phyloP scores from a whole-genome alignment of 2,113 vertebrate species.

The Apistogramma diplotaenia region DNA sequence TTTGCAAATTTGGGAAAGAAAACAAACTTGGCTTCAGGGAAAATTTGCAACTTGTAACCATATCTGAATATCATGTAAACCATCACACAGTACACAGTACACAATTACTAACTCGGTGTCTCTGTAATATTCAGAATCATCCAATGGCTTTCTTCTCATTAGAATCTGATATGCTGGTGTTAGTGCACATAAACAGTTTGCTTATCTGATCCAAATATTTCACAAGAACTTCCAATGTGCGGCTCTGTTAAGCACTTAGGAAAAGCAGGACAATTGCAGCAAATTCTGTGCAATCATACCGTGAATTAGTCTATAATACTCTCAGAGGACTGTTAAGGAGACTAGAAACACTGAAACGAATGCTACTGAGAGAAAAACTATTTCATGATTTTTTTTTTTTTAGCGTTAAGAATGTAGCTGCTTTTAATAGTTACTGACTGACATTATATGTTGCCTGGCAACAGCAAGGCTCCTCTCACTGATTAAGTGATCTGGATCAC shows the following conservation, averaged over 20 bases:
- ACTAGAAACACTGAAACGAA: neutral
- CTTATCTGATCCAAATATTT: neutral
- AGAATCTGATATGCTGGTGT: neutral
- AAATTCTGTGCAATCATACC: conserved; percentile 23
- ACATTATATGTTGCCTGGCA: conserved; percentile 3
- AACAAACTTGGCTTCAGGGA: conserved; percentile 19
- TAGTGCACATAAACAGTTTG: neutral
- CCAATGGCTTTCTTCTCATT: neutral
- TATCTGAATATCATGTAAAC: neutral
- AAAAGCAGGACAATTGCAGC: neutral
- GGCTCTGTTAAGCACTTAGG: neutral
- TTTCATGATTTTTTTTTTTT: neutral
- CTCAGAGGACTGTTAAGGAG: neutral
- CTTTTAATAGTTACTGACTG: neutral
- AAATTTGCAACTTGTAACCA: neutral
- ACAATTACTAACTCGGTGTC: neutral
- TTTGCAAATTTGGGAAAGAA: conserved; percentile 21
- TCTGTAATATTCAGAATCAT: neutral
- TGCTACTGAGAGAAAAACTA: neutral
- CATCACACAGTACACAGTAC: neutral
- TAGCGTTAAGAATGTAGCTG: neutral
- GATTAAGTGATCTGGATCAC: neutral
- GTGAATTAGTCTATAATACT: conserved; percentile 24
- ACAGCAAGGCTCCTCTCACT: neutral
- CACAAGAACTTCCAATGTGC: neutral